Evolutionary conservation across 2,797 vertebrate species (phyloP).

Genomic region (Lateolabrax maculatus): DNA sequence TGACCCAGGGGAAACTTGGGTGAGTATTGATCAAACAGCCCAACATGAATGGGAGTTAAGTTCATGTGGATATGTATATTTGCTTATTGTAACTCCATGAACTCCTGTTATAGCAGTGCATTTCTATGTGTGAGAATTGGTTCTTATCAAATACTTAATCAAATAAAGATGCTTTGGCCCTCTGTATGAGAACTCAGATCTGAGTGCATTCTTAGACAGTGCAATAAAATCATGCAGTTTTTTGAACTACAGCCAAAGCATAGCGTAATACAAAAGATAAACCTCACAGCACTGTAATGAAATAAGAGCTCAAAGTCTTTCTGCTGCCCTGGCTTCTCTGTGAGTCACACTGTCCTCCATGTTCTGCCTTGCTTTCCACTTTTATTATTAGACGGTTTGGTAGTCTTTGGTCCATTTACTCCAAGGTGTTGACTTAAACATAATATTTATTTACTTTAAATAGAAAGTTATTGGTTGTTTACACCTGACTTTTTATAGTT

Average conservation of each 20-base stretch:
- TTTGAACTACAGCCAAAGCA: conserved; percentile 18
- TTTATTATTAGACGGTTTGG: neutral
- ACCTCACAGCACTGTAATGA: neutral
- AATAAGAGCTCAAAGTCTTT: conserved; percentile 27
- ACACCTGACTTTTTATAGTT: neutral
- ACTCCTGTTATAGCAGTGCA: neutral
- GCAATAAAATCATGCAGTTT: conserved; percentile 6
- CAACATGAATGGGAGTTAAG: conserved; percentile 24
- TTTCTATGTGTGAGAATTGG: neutral
- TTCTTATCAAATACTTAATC: neutral
- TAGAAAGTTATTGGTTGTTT: neutral
- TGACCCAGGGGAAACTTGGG: conserved; percentile 34
- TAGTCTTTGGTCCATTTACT: conserved; percentile 13
- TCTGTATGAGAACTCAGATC: conserved; percentile 12
- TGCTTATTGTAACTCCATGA: conserved; percentile 2
- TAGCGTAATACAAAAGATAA: conserved; percentile 24
- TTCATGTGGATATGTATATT: conserved; percentile 35
- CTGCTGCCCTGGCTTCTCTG: neutral
- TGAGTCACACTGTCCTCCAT: conserved; percentile 16
- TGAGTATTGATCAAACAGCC: conserved; percentile 64
- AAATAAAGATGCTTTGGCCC: neutral
- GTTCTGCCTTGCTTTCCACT: neutral
- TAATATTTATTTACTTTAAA: conserved; percentile 1
- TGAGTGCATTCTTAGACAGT: neutral
- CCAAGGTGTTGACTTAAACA: conserved; percentile 1